Base-by-base conservation (phyloP, 2,113 vertebrate species). In the Ploceus nigricollis region DNA sequence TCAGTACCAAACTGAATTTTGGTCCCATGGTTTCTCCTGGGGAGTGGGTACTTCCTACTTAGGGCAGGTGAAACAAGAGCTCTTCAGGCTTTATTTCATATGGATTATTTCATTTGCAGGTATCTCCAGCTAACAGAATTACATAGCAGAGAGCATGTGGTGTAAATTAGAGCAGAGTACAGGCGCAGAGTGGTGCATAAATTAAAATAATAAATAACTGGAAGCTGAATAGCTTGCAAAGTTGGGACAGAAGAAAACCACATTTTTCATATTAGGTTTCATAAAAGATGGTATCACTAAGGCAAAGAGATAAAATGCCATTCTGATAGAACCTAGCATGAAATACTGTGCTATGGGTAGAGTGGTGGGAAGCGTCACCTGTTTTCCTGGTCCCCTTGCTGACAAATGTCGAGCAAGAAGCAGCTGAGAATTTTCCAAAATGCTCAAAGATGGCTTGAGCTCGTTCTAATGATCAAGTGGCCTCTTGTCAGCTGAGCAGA, bases 391-490 rank as follows among this genome's bases (percentile, higher is more conserved):
- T 27, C 9, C 37, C 7, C 27, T 76, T 63, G 22, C 48, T 76
- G 42, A 9, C 15, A 60, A 54, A 80, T 7, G 9, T 11, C 33
- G 53, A 51, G 25, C 28, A 56, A 21, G 61, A 68, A 31, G 7
- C 16, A 15, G 51, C 30, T 14, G 39, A 58, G 13, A 15, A 5
- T 57, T 77, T 69, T 48, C 69, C 42, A 48, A 13, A 72, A 31
- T 30, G 33, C 17, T 77, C 11, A 16, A 44, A 88, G 27, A 6
- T 84, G 27, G 13, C 37, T 68, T 54, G 63, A 53, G 27, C 35
- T 83, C 0, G 0, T 1, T 3, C 25, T 64, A 8, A 42, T 51
- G 39, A 64, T 76, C 33, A 33, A 44, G 28, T 31, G 73, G 11
- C 68, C 35, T 75, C 24, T 70, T 27, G 14, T 37, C 80, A 66